Conservation (phyloP, 2,888 invertebrate genomes). For the Creontiades dilutus region DNA sequence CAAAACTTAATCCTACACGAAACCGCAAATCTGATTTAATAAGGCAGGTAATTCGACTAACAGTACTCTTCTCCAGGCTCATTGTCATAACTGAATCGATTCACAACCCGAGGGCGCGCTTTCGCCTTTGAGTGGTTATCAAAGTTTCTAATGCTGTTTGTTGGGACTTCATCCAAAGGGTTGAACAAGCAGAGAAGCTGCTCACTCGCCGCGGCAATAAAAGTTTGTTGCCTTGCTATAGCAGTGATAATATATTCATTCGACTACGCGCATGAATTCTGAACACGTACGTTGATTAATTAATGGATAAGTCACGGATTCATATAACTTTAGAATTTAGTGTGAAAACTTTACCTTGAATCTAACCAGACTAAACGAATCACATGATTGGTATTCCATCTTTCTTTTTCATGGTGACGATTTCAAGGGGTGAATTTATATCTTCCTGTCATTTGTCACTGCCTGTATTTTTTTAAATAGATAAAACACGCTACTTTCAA, state of each 20-base stretch:
- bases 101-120: slow-evolving; percentile 9
- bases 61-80: slow-evolving; percentile 42
- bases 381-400: too few relatives aligned
- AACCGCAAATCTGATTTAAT: slow-evolving; percentile 51
- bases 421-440: too few relatives aligned
- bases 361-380: too few relatives aligned
- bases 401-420: too few relatives aligned
- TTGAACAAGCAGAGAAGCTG: slow-evolving; percentile 35
- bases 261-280: not conserved
- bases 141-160: slow-evolving; percentile 59
- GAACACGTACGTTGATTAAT: not conserved
- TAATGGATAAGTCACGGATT: too few relatives aligned
- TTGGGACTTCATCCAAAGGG: slow-evolving; percentile 39
- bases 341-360: too few relatives aligned
- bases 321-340: too few relatives aligned
- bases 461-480: too few relatives aligned
- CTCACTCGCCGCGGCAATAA: not conserved
- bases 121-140: slow-evolving; percentile 57
- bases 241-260: not conserved
- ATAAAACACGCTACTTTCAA: too few relatives aligned
- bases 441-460: too few relatives aligned
- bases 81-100: slow-evolving; percentile 60
- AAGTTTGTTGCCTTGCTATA: not conserved
- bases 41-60: slow-evolving; percentile 51
- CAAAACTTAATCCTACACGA: not conserved